Evolutionary conservation across 1,140 invertebrate genomes (phyloP), one percentile per base, ranked within the genome.

Genomic region (Solenopsis invicta): DNA sequence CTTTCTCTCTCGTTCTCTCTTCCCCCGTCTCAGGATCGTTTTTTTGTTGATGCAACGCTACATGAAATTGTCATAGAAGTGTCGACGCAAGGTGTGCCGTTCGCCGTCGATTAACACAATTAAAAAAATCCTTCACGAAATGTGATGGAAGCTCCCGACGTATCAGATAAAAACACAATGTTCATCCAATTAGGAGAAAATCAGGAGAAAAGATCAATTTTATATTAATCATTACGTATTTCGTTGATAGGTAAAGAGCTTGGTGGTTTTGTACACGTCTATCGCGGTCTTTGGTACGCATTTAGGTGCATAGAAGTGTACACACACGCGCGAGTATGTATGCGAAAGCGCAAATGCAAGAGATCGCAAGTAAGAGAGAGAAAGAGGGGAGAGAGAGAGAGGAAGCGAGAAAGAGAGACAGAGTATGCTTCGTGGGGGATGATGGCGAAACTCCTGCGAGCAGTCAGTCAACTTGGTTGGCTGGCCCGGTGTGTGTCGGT

Each of bases 381-480:
- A 45, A 13, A n/a, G 13, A 29, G 41, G 5, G 45, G 24, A 16
- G 4, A 21, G 21, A 12, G 12, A 34, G 29, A 50, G 10, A 56
- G 41, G 12, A 50, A 41, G 16, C 16, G 69, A 6, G n/a, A 29
- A 37, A 48, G 52, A 52, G 21, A 56, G 37, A 64, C 16, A 9
- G 18, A 21, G 5, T 34, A 16, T 77, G 71, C 41, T 88, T 29
- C 81, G 61, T 54, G 24, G 80, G 89, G 87, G 87, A 71, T 87
- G 88, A 71, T 87, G 88, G 88, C 54, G 87, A 89, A 90, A 86
- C 88, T 90, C 85, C 85, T 91, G 87, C 87, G 87, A 90, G 89
- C 88, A 92, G 92, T 91, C 89, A 91, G 92, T 91, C 89, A 92
- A 89, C 87, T 89, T 76, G 71, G 87, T 75, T 87, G 88, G 75